Evolutionary conservation across 1,140 invertebrate species (phyloP), one percentile per base, ranked within the genome.

Genomic region (Streblospio benedicti): DNA sequence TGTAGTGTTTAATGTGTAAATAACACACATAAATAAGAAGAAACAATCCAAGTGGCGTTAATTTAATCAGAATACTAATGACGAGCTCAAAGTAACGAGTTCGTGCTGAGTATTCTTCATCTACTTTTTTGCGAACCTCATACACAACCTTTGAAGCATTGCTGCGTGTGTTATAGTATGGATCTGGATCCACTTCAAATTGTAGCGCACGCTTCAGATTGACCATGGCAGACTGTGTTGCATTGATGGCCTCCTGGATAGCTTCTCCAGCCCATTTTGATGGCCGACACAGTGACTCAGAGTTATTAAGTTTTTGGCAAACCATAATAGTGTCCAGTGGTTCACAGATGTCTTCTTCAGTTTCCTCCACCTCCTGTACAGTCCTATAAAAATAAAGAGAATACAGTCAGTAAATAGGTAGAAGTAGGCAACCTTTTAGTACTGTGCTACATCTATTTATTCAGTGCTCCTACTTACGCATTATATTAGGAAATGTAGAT

Each of bases 201-300:
- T 56, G 52, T 3, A 61, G 60, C 23, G 53, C 31, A 12, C 23
- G 4, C 32, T 52, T 12, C 30, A 62, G 44, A 14, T 30, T 35
- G 43, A 6, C 20, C 52, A 62, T 62, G 25, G 60, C 55, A n/a
- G 25, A 14, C 45, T 62, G 44, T 32, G 60, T 62, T 44, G 55
- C 43, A 47, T 62, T 62, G 27, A 62, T 58, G 6, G 55, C 60
- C 3, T 57, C 54, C 32, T 62, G 60, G 55, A 62, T 62, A 3
- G 53, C 60, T 35, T 62, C 60, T 23, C 60, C 60, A 2, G 60
- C 60, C 60, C 60, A 62, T 23, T 25, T 23, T n/a, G 55, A 57
- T 6, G 55, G 60, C 23, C 43, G 54, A 28, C 60, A 62, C 14
- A 62, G 54, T 9, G 28, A 23, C 30, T 51, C 47, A 47, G 38